A percentile compares a stretch with the other conserved stretches of the same genome.
phyloP scores from a whole-genome alignment of 1,140 invertebrate genomes.

The Ruditapes philippinarum region DNA sequence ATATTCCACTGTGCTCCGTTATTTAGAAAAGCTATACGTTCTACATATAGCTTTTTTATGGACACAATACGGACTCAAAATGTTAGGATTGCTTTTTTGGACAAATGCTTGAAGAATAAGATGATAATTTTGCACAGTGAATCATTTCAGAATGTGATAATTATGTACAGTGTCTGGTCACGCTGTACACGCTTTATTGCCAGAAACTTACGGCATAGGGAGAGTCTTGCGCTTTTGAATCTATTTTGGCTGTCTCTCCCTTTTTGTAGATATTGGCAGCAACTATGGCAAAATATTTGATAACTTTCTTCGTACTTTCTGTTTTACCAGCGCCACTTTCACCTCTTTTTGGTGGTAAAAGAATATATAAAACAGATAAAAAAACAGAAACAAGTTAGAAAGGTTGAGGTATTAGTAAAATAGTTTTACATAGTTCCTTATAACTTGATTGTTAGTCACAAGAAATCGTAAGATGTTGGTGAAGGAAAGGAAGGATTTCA shows the following conservation, averaged over 20 bases:
- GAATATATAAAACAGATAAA: slow-evolving; percentile 29
- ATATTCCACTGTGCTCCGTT: too few species aligned
- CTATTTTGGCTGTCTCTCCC: slow-evolving; percentile 92
- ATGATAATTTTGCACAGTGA: not conserved
- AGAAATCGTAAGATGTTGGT: too few species aligned
- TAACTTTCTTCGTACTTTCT: slow-evolving; percentile 99
- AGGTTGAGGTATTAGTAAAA: slow-evolving; percentile 26
- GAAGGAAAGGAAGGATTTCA: not conserved
- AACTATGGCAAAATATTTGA: slow-evolving; percentile 98
- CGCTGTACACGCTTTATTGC: not conserved
- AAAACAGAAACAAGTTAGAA: slow-evolving; percentile 11
- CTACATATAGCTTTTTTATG: too few species aligned
- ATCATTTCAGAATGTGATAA: not conserved
- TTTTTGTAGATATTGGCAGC: slow-evolving; percentile 89
- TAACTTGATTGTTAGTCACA: too few species aligned
- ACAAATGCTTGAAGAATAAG: too few species aligned
- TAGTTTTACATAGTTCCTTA: too few species aligned
- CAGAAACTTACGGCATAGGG: slow-evolving; percentile 97
- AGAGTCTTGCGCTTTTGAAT: slow-evolving; percentile 55
- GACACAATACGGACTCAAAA: too few species aligned
- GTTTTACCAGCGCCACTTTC: slow-evolving; percentile 99
- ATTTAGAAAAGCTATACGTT: too few species aligned
- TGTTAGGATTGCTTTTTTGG: too few species aligned
- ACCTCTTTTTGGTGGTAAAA: slow-evolving; percentile 88
- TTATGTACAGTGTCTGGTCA: not conserved